Evolutionary conservation across 1,140 invertebrate genomes (phyloP).

Genomic region (Teleopsis dalmanni): DNA sequence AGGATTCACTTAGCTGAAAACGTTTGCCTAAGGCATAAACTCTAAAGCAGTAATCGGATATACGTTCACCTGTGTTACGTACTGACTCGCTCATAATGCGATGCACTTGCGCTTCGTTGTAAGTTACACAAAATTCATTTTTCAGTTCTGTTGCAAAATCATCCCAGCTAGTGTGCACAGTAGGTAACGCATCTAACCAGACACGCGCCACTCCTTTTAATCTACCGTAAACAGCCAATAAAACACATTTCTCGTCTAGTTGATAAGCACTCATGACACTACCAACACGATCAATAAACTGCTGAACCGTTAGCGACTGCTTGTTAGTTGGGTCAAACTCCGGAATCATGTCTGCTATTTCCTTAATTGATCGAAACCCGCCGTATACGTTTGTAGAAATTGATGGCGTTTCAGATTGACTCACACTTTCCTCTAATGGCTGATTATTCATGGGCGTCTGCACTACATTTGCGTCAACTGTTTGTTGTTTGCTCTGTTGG

Average conservation of each 20-base stretch:
- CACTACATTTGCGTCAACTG: not conserved
- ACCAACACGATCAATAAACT: constrained; percentile 9
- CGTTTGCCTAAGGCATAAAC: not conserved
- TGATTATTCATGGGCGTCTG: not conserved
- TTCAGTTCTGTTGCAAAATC: not conserved
- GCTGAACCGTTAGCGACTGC: not conserved
- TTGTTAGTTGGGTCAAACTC: too few species aligned
- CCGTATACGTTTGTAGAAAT: too few species aligned
- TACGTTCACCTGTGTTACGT: not conserved
- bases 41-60: constrained; percentile 8
- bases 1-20: constrained; percentile 5
- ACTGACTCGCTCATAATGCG: not conserved
- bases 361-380: too few species aligned
- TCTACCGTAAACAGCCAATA: constrained; percentile 4
- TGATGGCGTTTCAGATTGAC: too few species aligned
- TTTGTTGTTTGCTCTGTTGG: not conserved
- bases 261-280: constrained; percentile 1
- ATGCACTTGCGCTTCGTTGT: constrained; percentile 7
- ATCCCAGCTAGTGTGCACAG: not conserved
- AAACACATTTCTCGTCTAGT: constrained; percentile 3
- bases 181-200: constrained; percentile 4
- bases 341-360: too few species aligned
- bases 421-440: not conserved
- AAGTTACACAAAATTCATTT: constrained; percentile 1
- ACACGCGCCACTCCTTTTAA: constrained; percentile 7